Evolutionary conservation across 2,888 invertebrate genomes (phyloP).

Genomic region (Andrena dorsata): DNA sequence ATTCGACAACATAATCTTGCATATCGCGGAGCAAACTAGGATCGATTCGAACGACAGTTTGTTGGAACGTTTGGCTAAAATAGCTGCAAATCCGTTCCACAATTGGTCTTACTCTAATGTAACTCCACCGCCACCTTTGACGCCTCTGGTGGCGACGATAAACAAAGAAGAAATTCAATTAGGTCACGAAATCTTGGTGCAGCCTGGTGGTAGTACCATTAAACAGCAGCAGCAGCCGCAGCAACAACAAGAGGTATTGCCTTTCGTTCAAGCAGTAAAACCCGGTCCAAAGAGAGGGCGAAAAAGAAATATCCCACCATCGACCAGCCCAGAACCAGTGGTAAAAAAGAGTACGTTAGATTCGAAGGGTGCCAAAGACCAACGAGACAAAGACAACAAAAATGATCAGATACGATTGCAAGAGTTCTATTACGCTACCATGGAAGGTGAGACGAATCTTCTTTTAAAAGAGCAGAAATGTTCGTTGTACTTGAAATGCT

Average conservation of each 20-base stretch:
- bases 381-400: slow-evolving; percentile 70
- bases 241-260: neutral
- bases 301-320: slow-evolving; percentile 76
- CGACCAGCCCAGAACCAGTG: slow-evolving; percentile 85
- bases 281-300: slow-evolving; percentile 80
- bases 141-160: slow-evolving; percentile 70
- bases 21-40: slow-evolving; percentile 92
- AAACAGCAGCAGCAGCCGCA: slow-evolving; percentile 7
- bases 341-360: slow-evolving; percentile 71
- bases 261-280: slow-evolving; percentile 33
- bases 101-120: slow-evolving; percentile 86
- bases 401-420: slow-evolving; percentile 75
- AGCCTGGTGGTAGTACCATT: slow-evolving; percentile 28
- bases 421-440: slow-evolving; percentile 81
- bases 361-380: slow-evolving; percentile 61
- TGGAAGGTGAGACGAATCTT: slow-evolving; percentile 78
- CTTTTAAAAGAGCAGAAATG: slow-evolving; percentile 76
- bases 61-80: slow-evolving; percentile 83
- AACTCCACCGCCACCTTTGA: slow-evolving; percentile 70
- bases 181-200: slow-evolving; percentile 49
- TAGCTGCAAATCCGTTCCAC: slow-evolving; percentile 89
- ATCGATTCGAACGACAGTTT: slow-evolving; percentile 86
- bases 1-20: slow-evolving; percentile 92
- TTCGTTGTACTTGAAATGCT: slow-evolving; percentile 81
- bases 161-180: slow-evolving; percentile 63